A percentile compares a stretch with the other conserved stretches of the same genome.
phyloP scores from a whole-genome alignment of 2,888 invertebrate genomes.

The Drosophila mercatorum region DNA sequence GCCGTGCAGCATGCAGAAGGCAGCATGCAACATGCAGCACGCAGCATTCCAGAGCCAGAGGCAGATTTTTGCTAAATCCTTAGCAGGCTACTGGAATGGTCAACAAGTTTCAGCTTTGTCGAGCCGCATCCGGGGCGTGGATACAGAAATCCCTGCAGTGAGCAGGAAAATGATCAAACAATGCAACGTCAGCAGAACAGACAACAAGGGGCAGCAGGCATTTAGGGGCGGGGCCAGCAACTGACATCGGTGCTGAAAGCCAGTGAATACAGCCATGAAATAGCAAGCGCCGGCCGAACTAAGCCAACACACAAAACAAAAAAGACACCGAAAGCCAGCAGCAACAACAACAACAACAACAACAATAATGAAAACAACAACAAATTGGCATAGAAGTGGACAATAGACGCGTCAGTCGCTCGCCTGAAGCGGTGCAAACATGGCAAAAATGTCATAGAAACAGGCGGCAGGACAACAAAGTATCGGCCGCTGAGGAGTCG shows the following conservation, averaged over 20 bases:
- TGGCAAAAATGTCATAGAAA: constrained; percentile 45
- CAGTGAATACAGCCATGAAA: constrained; percentile 59
- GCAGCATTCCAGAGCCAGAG: not conserved
- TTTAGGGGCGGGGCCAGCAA: constrained; percentile 4
- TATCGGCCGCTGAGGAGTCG: constrained; percentile 29
- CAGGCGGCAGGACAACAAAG: constrained; percentile 38
- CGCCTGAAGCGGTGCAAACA: constrained; percentile 32
- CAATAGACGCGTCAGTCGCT: constrained; percentile 36
- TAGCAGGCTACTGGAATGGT: constrained; percentile 27
- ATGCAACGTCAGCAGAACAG: constrained; percentile 40
- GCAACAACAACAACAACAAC: constrained; percentile 45
- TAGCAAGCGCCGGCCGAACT: constrained; percentile 57
- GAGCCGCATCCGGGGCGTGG: constrained; percentile 46
- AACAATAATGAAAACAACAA: constrained; percentile 28
- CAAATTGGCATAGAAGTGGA: constrained; percentile 17
- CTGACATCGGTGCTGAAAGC: constrained; percentile 46
- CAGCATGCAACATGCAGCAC: constrained; percentile 11
- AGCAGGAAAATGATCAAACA: constrained; percentile 73
- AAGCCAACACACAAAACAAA: constrained; percentile 52
- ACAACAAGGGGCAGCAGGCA: not conserved
- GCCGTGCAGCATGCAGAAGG: constrained; percentile 21
- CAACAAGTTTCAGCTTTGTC: constrained; percentile 61
- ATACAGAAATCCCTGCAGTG: constrained; percentile 21
- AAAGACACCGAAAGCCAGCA: constrained; percentile 4
- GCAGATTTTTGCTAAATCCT: constrained; percentile 43